Evolutionary conservation across 1,140 invertebrate species (phyloP).

Genomic region (Melitaea cinxia): DNA sequence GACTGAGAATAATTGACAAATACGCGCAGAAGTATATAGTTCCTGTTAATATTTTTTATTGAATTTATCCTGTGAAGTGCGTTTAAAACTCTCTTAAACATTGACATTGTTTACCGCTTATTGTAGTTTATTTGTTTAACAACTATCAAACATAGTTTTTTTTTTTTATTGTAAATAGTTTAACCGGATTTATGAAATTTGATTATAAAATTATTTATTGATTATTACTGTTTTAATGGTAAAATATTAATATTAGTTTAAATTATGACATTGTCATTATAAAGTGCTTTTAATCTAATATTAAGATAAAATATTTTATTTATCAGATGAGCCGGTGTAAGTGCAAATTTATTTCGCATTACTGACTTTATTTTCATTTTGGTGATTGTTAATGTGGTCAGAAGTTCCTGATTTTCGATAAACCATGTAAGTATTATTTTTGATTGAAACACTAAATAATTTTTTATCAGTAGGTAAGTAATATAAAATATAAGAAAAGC

Average conservation of each 20-base stretch:
- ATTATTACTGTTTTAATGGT: constrained; percentile 3
- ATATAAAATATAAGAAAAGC: neutral
- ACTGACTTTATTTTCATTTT: constrained; percentile 17
- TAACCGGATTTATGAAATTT: constrained; percentile 20
- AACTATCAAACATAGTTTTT: neutral
- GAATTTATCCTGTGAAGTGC: constrained; percentile 20
- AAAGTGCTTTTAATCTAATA: neutral
- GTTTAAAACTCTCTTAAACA: neutral
- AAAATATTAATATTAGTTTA: constrained; percentile 1
- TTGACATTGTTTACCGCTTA: neutral
- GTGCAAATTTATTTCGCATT: constrained; percentile 4
- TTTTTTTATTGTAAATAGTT: constrained; percentile 16
- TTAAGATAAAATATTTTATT: neutral
- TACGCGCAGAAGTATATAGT: constrained; percentile 46
- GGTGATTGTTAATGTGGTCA: neutral
- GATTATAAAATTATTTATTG: constrained; percentile 26
- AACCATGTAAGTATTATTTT: constrained; percentile 7
- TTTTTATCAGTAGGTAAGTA: neutral
- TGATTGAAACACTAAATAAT: neutral
- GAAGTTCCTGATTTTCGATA: neutral
- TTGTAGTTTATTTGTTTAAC: neutral
- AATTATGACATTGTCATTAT: neutral
- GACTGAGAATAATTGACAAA: constrained; percentile 49
- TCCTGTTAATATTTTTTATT: constrained; percentile 39
- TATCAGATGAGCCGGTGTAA: constrained; percentile 15